A percentile compares a stretch with the other conserved stretches of the same genome.
phyloP scores from a whole-genome alignment of 2,113 vertebrate species.

The Petaurus breviceps region DNA sequence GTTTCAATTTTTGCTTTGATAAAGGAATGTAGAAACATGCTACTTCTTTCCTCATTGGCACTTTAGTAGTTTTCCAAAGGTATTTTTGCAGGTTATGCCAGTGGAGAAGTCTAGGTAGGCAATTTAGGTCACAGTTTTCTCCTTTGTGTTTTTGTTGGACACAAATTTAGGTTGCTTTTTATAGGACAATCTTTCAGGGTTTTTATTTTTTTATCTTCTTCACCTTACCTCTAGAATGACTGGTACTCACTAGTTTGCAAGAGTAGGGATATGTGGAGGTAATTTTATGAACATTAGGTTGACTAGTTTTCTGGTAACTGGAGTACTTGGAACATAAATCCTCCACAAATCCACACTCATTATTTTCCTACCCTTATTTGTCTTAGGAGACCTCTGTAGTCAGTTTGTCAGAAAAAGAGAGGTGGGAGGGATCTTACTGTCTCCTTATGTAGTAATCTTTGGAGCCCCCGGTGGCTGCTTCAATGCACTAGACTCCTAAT shows the following conservation, averaged over 20 bases:
- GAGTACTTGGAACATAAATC: background rate
- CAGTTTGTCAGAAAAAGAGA: background rate
- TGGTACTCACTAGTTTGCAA: background rate
- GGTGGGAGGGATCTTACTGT: conserved; percentile 22
- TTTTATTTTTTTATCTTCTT: background rate
- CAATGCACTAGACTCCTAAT: conserved; percentile 45
- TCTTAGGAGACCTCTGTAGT: background rate
- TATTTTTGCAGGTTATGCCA: background rate
- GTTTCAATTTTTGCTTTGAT: background rate
- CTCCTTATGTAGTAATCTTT: background rate
- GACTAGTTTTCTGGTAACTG: background rate
- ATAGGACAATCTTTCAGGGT: background rate
- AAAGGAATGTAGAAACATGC: background rate
- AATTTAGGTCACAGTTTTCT: background rate
- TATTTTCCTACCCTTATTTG: background rate
- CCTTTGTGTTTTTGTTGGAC: background rate
- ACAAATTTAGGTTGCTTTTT: rapidly evolving
- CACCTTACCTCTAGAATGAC: rapidly evolving
- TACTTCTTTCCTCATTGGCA: background rate
- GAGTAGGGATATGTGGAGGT: background rate
- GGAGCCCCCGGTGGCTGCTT: conserved; percentile 32
- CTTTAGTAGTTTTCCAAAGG: background rate
- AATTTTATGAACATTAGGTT: no score
- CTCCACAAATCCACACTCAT: conserved; percentile 39
- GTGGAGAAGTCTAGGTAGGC: background rate